Percentiles rank a stretch among this genome's conserved stretches.
Conservation (phyloP, 2,888 invertebrate species). For the Cheiracanthium punctorium region DNA sequence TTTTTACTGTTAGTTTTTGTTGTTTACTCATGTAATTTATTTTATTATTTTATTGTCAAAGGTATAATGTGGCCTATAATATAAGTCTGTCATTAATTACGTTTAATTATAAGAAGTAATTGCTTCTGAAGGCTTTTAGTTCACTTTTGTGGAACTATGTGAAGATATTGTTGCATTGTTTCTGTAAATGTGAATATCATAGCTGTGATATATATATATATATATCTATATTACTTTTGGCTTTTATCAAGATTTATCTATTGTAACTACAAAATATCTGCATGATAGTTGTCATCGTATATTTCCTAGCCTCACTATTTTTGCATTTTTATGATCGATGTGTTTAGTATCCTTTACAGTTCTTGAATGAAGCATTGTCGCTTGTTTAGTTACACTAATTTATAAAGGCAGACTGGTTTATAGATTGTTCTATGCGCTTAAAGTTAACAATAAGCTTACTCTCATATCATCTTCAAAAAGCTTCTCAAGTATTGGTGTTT, state of each 20-base stretch:
- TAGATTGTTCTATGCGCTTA: neutral
- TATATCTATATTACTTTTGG: neutral
- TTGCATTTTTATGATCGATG: neutral
- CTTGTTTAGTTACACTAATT: too few species aligned
- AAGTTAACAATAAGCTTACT: neutral
- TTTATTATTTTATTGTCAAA: too few species aligned
- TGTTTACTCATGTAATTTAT: too few species aligned
- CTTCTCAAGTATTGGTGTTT: neutral
- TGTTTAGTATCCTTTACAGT: neutral
- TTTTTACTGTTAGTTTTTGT: too few species aligned
- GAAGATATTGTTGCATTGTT: neutral
- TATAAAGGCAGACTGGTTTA: conserved; percentile 4
- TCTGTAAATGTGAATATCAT: neutral
- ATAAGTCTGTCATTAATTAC: too few species aligned
- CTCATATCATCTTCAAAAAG: neutral
- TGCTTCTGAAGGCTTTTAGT: neutral
- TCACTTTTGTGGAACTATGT: neutral
- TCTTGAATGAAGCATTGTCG: neutral
- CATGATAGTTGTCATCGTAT: neutral
- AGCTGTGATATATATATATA: conserved; percentile 8
- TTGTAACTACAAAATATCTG: neutral
- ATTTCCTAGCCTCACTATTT: neutral
- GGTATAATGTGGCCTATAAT: too few species aligned
- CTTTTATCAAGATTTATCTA: neutral
- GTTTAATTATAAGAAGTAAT: too few species aligned